These are phyloP conservation scores for Ciconia nigra DNA, from an alignment of 2,797 vertebrate genomes.

Conservation along the genomic window DNA sequence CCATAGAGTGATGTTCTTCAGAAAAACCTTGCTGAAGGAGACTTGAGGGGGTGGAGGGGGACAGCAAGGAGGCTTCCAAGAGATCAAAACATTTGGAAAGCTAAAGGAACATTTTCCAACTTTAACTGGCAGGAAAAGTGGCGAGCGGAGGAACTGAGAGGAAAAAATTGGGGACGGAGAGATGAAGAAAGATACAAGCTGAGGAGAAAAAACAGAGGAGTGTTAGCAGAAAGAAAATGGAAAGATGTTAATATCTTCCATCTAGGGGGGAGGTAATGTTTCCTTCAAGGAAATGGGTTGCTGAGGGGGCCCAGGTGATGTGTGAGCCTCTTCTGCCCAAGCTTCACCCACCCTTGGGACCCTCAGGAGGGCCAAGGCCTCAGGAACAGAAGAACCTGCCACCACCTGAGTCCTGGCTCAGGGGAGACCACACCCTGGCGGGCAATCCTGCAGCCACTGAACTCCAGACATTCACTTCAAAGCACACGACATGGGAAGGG, in stretches of 20 bases:
- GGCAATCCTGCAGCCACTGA: conserved; percentile 3
- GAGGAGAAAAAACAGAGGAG: conserved; percentile 11
- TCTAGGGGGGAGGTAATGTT: not conserved
- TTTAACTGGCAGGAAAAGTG: not conserved
- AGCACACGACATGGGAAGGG: conserved; percentile 14
- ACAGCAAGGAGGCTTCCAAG: not conserved
- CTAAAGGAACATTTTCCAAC: not conserved
- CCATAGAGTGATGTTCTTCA: not conserved
- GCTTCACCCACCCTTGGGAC: not conserved
- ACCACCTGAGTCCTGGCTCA: not conserved
- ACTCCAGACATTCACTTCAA: conserved; percentile 48
- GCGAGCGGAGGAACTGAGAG: not conserved
- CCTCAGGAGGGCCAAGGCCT: not conserved
- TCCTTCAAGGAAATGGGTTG: not conserved
- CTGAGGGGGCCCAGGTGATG: not conserved
- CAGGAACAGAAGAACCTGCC: not conserved
- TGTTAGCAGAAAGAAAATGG: not conserved
- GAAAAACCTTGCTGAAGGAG: not conserved
- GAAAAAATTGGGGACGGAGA: not conserved
- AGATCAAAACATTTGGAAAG: not conserved
- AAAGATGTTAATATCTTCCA: not conserved
- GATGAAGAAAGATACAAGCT: conserved; percentile 15
- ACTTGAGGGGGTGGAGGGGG: not conserved
- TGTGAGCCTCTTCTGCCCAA: not conserved
- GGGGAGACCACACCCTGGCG: not conserved